A percentile compares a stretch with the other conserved stretches of the same genome.
Conservation (phyloP, 1,140 invertebrate species). For the Apis dorsata region DNA sequence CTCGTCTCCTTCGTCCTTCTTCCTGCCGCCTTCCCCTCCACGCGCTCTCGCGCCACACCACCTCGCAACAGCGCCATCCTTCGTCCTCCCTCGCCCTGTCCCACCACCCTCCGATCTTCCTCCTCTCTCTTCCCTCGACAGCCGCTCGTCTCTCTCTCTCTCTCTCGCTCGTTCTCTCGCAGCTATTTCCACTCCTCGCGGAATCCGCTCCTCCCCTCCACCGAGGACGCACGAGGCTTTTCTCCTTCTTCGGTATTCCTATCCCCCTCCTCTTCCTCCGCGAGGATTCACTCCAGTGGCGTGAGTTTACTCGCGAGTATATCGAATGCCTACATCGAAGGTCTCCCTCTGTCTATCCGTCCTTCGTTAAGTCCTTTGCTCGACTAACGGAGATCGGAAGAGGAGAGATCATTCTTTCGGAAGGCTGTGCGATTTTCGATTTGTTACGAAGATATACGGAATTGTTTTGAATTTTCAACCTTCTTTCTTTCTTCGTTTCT, state of each 20-base stretch:
- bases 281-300: slow-evolving; percentile 15
- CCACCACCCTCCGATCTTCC: slow-evolving; percentile 38
- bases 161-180: neutral
- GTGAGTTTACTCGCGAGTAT: slow-evolving; percentile 8
- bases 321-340: neutral
- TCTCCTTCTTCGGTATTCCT: slow-evolving; percentile 51
- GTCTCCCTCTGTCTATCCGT: neutral
- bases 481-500: too few species aligned
- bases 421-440: too few species aligned
- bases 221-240: slow-evolving; percentile 14
- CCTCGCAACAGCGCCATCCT: neutral
- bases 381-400: neutral
- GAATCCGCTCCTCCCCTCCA: neutral
- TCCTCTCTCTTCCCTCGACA: slow-evolving; percentile 11
- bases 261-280: slow-evolving; percentile 41
- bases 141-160: slow-evolving; percentile 11
- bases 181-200: slow-evolving; percentile 18
- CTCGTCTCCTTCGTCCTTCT: slow-evolving; percentile 67
- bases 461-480: too few species aligned
- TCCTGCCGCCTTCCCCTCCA: slow-evolving; percentile 52
- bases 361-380: neutral
- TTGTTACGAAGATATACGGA: too few species aligned
- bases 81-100: slow-evolving; percentile 25
- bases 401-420: too few species aligned
- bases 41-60: neutral